These are phyloP conservation scores for Marcusenius ussheri DNA, from an alignment of 2,113 vertebrate species.

Conservation along the genomic window DNA sequence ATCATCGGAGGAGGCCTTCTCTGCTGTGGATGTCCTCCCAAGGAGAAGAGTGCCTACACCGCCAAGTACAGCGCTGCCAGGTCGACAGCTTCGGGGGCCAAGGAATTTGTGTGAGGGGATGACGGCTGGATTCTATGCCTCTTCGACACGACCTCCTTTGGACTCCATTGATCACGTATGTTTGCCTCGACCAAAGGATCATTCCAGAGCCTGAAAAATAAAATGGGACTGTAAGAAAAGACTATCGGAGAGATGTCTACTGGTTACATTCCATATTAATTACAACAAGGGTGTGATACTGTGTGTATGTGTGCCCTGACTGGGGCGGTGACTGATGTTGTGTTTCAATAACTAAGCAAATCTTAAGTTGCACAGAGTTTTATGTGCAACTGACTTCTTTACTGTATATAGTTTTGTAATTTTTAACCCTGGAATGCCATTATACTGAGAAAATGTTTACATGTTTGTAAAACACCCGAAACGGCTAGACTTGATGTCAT, in stretches of 20 bases:
- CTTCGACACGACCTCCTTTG: not conserved
- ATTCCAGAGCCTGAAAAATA: conserved; percentile 17
- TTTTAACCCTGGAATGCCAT: not conserved
- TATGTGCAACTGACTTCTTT: not conserved
- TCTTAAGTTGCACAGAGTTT: not conserved
- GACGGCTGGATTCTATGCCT: not conserved
- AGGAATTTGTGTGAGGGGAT: conserved; percentile 72
- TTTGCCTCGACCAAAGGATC: not conserved
- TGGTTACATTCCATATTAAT: not conserved
- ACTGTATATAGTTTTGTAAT: not conserved
- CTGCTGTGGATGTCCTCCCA: conserved; percentile 77
- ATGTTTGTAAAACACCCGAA: not conserved
- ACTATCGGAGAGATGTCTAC: not conserved
- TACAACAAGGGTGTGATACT: not conserved
- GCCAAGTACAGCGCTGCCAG: conserved; percentile 72
- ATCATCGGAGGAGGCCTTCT: conserved; percentile 75
- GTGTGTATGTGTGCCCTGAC: not conserved
- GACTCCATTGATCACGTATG: not conserved
- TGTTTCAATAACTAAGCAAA: not conserved
- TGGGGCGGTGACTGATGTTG: not conserved
- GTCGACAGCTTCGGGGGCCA: conserved; percentile 55
- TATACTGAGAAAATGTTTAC: conserved; percentile 3
- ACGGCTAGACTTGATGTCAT: not conserved
- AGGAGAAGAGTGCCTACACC: conserved; percentile 54
- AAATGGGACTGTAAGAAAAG: not conserved